Evolutionary conservation across 2,797 vertebrate genomes (phyloP), one percentile per base, ranked within the genome.

Genomic region (Platalea minor): DNA sequence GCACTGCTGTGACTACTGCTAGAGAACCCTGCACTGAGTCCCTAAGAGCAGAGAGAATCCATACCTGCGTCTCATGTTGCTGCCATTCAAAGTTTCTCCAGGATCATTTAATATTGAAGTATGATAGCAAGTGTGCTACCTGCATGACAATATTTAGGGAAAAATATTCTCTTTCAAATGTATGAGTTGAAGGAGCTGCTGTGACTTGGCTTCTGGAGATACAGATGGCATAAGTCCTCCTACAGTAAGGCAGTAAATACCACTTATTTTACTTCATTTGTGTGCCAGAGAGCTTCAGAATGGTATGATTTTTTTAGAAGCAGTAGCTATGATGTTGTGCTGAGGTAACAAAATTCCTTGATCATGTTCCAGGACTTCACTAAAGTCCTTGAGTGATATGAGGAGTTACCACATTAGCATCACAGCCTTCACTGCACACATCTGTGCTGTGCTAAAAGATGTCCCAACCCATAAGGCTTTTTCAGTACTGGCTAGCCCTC

Each of bases 21-120:
- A 57, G 19, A 50, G n/a, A 91, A 16, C 10, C 17, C 51, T 81
- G 64, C 41, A 39, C 12, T 23, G 46, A 19, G 51, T 59, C 43
- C 25, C 4, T 53, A 35, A 24, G 17, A 51, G 13, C 2, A 31
- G n/a, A 65, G 21, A 12, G 3, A 60, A 21, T 7, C 19, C 2
- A 11, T 39, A 17, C 15, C 9, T 7, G 0, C 11, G 28, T n/a
- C 19, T 88, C 29, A 14, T 0, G 1, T 20, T 53, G 26, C 23
- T 63, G 69, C 29, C 6, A 31, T 51, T 87, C 23, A 29, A 8
- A 54, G 26, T 25, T 87, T 50, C 51, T 80, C 45, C 17, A 29
- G 63, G 10, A 28, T 39, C 4, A 41, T 25, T 79, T 46, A 10
- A 53, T 7, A 17, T 1, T 35, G 16, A 73, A 43, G 12, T 25